phyloP scores from a whole-genome alignment of 2,113 vertebrate genomes.

The Malurus elegans region DNA sequence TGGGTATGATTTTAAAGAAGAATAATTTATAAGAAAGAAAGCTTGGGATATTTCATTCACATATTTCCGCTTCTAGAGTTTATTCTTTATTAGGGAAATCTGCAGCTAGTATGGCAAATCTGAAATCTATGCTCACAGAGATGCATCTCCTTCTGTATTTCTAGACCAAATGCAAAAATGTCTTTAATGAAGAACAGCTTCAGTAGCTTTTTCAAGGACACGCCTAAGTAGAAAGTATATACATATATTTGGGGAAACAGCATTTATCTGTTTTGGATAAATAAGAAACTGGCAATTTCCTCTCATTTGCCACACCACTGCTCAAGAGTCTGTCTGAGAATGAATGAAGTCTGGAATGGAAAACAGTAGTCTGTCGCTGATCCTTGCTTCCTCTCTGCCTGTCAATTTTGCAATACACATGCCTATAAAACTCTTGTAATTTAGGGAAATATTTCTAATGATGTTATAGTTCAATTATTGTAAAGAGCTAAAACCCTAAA shows the following conservation, averaged over 20 bases:
- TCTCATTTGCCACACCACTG: slow-evolving; percentile 3
- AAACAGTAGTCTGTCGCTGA: background rate
- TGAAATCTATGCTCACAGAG: background rate
- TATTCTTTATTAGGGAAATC: background rate
- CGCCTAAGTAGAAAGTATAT: background rate
- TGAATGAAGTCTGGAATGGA: background rate
- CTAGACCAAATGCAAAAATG: background rate
- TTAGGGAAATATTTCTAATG: background rate
- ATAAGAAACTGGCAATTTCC: background rate
- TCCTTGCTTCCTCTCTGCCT: background rate
- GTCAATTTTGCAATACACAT: background rate
- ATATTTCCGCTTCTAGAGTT: background rate
- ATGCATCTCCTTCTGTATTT: background rate
- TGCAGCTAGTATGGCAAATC: background rate
- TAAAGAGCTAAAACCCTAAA: background rate
- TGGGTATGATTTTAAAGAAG: background rate
- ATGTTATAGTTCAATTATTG: background rate
- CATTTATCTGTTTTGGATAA: background rate
- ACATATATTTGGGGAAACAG: background rate
- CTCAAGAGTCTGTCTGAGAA: background rate
- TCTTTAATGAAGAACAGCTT: background rate
- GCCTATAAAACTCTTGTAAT: background rate
- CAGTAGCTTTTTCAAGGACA: background rate
- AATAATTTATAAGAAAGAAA: background rate
- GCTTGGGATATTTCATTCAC: background rate